A percentile compares a stretch with the other conserved stretches of the same genome.
phyloP scores from a whole-genome alignment of 2,797 vertebrate genomes.

The Borostomias antarcticus region DNA sequence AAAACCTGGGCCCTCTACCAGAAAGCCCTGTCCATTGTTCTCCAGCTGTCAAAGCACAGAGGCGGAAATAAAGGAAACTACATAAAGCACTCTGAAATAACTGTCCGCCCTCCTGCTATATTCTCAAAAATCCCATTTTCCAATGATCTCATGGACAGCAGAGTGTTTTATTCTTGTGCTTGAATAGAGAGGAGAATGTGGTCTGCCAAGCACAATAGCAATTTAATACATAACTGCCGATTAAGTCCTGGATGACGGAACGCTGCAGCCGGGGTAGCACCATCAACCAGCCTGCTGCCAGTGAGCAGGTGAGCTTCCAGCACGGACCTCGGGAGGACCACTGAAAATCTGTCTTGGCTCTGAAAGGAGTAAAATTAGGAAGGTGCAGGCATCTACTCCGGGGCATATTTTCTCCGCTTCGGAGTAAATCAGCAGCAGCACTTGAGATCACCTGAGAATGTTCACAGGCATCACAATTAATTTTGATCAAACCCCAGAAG shows the following conservation, averaged over 20 bases:
- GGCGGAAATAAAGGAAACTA: conserved; percentile 50
- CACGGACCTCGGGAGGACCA: not conserved
- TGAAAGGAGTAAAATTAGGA: no score
- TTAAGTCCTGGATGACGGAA: conserved; percentile 48
- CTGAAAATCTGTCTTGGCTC: no score
- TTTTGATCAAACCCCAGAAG: no score
- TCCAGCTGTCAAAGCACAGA: conserved; percentile 52
- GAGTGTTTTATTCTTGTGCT: conserved; percentile 51
- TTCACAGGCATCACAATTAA: no score
- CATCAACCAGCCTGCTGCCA: no score
- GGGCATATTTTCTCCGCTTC: no score
- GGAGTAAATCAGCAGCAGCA: no score
- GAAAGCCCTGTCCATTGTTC: conserved; percentile 30
- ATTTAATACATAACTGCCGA: conserved; percentile 65
- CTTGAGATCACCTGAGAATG: no score
- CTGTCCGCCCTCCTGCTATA: conserved; percentile 29
- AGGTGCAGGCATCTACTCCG: no score
- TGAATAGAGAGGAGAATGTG: conserved; percentile 58
- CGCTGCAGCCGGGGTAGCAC: no score
- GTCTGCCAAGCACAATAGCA: conserved; percentile 57
- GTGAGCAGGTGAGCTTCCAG: conserved; percentile 19
- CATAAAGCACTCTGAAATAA: conserved; percentile 44
- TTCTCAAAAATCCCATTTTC: conserved; percentile 55
- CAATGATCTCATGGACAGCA: conserved; percentile 53
- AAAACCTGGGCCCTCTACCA: not conserved